These are phyloP conservation scores for Lasius fuliginosus DNA, from an alignment of 2,888 invertebrate species.

Conservation along the genomic window DNA sequence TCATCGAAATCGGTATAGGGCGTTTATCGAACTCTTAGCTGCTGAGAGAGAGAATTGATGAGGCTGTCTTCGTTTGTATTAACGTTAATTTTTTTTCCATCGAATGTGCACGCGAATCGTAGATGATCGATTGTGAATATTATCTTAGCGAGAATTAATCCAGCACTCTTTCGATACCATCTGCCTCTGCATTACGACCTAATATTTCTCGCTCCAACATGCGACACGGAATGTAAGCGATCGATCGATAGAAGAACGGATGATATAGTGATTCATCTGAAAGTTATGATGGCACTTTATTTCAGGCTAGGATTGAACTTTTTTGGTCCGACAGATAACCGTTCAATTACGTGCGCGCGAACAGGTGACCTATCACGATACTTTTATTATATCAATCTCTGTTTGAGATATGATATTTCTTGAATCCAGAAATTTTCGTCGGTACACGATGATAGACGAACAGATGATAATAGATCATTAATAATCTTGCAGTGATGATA, in stretches of 20 bases:
- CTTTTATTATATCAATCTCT: background rate
- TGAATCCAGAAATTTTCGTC: background rate
- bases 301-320: constrained; percentile 17
- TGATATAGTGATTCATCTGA: constrained; percentile 27
- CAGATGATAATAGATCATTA: constrained; percentile 18
- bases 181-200: constrained; percentile 26
- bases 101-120: background rate
- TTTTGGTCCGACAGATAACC: background rate
- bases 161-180: background rate
- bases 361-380: background rate
- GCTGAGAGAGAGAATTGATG: constrained; percentile 6
- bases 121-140: constrained; percentile 14
- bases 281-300: constrained; percentile 32
- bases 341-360: background rate
- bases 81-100: background rate
- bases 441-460: background rate
- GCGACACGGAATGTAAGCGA: constrained; percentile 46
- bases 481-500: constrained; percentile 3
- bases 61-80: background rate
- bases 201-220: constrained; percentile 33
- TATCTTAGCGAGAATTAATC: constrained; percentile 32
- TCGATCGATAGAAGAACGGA: constrained; percentile 34
- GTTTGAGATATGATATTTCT: background rate
- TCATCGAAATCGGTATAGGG: background rate
- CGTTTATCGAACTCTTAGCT: background rate